Evolutionary conservation across 2,113 vertebrate species (phyloP).

Genomic region (Monarcha castaneiventris): DNA sequence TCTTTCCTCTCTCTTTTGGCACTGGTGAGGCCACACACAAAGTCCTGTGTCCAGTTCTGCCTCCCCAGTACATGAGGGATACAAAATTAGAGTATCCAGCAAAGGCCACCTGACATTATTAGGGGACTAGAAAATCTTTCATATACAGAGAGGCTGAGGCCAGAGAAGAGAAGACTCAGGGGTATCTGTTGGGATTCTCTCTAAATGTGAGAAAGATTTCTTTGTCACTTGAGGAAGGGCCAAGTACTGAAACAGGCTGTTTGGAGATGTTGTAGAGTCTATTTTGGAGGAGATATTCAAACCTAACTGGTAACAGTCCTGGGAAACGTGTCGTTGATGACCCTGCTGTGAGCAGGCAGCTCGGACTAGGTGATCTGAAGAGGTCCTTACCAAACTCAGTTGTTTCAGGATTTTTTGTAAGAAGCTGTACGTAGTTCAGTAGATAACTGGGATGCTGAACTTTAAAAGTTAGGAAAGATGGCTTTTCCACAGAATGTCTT

Average conservation of each 20-base stretch:
- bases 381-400: neutral
- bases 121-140: neutral
- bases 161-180: neutral
- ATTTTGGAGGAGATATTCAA: neutral
- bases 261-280: neutral
- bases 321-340: accelerated
- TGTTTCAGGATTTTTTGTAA: neutral
- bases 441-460: neutral
- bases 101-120: neutral
- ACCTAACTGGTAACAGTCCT: neutral
- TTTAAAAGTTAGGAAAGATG: neutral
- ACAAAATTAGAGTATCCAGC: neutral
- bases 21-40: neutral
- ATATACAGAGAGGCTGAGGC: neutral
- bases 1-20: neutral
- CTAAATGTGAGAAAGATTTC: neutral
- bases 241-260: neutral
- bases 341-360: neutral
- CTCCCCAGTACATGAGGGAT: neutral
- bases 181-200: neutral
- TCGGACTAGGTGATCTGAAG: neutral
- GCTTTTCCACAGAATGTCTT: neutral
- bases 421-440: neutral
- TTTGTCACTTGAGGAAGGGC: neutral
- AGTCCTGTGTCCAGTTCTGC: neutral